Evolutionary conservation across 2,113 vertebrate species (phyloP).

Genomic region (Choloepus hoffmanni): DNA sequence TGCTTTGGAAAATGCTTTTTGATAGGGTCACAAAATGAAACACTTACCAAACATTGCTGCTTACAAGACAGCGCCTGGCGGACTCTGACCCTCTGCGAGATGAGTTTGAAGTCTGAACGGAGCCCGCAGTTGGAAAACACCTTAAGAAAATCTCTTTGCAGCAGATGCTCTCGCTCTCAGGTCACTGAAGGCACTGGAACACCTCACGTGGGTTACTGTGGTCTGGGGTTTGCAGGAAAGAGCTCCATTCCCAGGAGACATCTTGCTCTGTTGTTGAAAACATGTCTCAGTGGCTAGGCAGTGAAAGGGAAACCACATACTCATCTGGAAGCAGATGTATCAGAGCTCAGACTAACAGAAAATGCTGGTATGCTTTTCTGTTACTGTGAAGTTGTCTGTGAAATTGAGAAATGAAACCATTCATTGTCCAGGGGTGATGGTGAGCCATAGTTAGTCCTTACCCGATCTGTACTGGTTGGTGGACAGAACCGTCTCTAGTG

Average conservation of each 20-base stretch:
- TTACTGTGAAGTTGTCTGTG: conserved; percentile 69
- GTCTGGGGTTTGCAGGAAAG: conserved; percentile 71
- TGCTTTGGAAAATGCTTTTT: conserved; percentile 66
- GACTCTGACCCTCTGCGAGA: conserved; percentile 82
- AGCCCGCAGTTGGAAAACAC: conserved; percentile 75
- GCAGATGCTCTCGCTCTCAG: conserved; percentile 66
- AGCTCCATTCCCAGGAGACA: conserved; percentile 53
- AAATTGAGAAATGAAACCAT: conserved; percentile 73
- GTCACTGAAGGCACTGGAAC: conserved; percentile 64
- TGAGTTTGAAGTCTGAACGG: conserved; percentile 74
- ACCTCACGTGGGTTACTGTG: conserved; percentile 47
- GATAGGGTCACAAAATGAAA: conserved; percentile 70
- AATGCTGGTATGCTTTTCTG: conserved; percentile 30
- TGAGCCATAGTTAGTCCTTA: conserved; percentile 44
- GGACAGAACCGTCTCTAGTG: conserved; percentile 74
- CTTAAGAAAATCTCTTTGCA: conserved; percentile 68
- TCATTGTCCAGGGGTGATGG: conserved; percentile 37
- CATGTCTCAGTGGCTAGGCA: conserved; percentile 8
- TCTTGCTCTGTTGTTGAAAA: conserved; percentile 42
- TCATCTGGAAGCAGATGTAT: conserved; percentile 62
- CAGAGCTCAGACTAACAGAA: conserved; percentile 45
- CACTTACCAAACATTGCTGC: conserved; percentile 75
- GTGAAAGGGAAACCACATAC: conserved; percentile 31
- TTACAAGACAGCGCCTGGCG: conserved; percentile 69
- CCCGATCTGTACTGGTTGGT: conserved; percentile 77